Base-by-base conservation (phyloP, 2,797 vertebrate species). In the Sebastes variabilis region DNA sequence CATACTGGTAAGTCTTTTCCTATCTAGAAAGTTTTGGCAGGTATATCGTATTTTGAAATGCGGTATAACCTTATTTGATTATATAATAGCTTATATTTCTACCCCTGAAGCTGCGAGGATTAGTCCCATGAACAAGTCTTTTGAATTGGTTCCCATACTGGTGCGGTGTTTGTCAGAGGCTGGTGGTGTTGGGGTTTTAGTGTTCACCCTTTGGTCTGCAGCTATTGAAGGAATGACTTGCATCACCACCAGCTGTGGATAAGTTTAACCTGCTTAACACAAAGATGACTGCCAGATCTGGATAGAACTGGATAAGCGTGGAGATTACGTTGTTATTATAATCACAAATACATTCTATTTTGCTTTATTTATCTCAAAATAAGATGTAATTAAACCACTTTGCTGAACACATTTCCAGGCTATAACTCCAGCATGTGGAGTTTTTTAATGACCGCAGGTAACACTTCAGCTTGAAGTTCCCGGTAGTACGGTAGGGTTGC, bases 131-230 rank as follows among this genome's bases (percentile, higher is more conserved):
- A 79, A 74, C 67, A 61, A 82, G 32, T 67, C 32, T 61, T 79
- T 60, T 78, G 20, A 55, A 66, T 46, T 42, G 56, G 25, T 80
- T 79, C 75, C 66, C 54, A 61, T 68, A 46, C 30, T 56, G 10
- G 55, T 22, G 12, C 25, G 58, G 85, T 87, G 83, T 79, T 78
- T 79, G 85, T 75, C 66, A 54, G 85, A 83, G 90, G 61, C 85
- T 93, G 91, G 92, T 81, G 77, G 88, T 80, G 87, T 72, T 55
- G 60, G 88, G 84, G 64, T 76, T 88, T 91, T 84, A 81, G 49
- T 62, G 49, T 77, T 82, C 60, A 71, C 42, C 24, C 30, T 38
- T 74, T 86, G 75, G 46, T 68, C 54, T 52, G 9, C 18, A 2
- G 66, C 60, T 16, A 13, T 4, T 6, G 52, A 81, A 56, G 18